phyloP scores from a whole-genome alignment of 2,797 vertebrate species.

The Masticophis lateralis region DNA sequence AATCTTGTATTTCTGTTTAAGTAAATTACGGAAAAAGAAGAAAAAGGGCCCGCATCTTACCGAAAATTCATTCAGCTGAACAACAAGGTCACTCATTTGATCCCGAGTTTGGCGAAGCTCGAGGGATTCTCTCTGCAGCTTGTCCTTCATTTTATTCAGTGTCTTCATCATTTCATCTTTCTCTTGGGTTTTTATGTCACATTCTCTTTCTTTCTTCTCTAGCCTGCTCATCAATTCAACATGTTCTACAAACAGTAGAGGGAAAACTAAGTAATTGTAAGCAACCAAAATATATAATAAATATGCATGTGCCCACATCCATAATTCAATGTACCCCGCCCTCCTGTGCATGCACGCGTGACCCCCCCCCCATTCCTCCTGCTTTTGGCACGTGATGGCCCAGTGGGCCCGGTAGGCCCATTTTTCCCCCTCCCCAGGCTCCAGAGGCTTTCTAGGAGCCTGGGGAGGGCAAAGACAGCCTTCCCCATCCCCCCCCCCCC shows the following conservation, averaged over 20 bases:
- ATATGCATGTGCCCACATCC: no score
- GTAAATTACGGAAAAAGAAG: conserved; percentile 34
- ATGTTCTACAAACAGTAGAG: conserved; percentile 70
- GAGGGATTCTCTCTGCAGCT: conserved; percentile 90
- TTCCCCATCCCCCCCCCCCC: no score
- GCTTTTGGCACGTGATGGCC: no score
- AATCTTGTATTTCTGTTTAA: conserved; percentile 26
- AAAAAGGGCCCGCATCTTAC: conserved; percentile 68
- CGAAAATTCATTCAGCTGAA: conserved; percentile 83
- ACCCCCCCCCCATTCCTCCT: no score
- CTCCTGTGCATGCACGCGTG: no score
- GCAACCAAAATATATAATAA: neutral
- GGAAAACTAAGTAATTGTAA: neutral
- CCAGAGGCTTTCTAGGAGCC: no score
- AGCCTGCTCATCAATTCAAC: conserved; percentile 83
- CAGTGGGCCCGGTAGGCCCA: no score
- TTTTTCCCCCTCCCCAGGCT: no score
- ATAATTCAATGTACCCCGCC: no score
- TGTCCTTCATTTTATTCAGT: conserved; percentile 98
- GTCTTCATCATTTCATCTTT: conserved; percentile 99
- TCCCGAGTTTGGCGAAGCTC: conserved; percentile 89
- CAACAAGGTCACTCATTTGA: conserved; percentile 86
- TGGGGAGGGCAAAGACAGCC: no score
- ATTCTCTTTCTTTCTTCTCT: conserved; percentile 93
- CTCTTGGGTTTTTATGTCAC: conserved; percentile 92